These are phyloP conservation scores for human (Homo sapiens) DNA, from an alignment of 2,113 vertebrate species.

Conservation along the genomic window GRCh38 chr21:6496001-6496500, in stretches of 20 bases:
- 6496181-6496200: accelerated
- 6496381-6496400: not conserved
- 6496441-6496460: not conserved
- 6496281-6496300: not conserved
- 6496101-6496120: constrained; percentile 62
- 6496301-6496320: not conserved
- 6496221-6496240: not conserved
- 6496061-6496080: constrained; percentile 99
- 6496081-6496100: constrained; percentile 83
- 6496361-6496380: not conserved
- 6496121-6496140: not conserved
- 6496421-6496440: too few relatives aligned
- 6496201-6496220: not conserved
- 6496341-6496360: not conserved
- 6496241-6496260: not conserved
- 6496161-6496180: not conserved
- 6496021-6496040: constrained; percentile 98
- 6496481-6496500: not conserved
- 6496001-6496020: constrained; percentile 98
- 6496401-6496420: not conserved
- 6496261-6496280: not conserved
- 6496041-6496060: constrained; percentile 98
- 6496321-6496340: not conserved
- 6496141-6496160: not conserved
- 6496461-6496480: not conserved